These are phyloP conservation scores for Platyrinchus mystaceus DNA, from an alignment of 2,797 vertebrate genomes.

Conservation along the genomic window DNA sequence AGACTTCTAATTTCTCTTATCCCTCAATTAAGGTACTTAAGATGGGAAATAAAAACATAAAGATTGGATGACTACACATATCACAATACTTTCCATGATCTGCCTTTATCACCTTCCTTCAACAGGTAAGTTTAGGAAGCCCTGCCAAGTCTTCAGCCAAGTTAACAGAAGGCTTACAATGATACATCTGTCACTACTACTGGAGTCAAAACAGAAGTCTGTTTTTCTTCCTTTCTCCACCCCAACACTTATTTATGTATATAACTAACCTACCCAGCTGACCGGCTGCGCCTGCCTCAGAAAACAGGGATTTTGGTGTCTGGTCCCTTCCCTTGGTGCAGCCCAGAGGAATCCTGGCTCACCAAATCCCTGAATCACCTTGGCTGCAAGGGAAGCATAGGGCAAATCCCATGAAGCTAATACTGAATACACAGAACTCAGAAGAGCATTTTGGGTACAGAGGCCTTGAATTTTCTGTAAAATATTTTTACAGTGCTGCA, in stretches of 20 bases:
- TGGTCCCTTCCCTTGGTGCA: not conserved
- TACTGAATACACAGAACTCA: not conserved
- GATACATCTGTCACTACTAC: not conserved
- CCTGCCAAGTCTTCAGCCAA: not conserved
- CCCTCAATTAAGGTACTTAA: not conserved
- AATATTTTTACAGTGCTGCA: not conserved
- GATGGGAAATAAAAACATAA: not conserved
- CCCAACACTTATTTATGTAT: not conserved
- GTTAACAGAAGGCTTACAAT: not conserved
- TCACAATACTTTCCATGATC: not conserved
- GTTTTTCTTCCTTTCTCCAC: not conserved
- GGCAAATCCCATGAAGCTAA: not conserved
- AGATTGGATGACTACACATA: not conserved
- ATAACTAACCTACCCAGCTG: not conserved
- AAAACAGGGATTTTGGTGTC: not conserved
- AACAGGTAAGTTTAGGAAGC: not conserved
- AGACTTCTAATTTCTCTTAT: not conserved
- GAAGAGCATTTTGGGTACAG: not conserved
- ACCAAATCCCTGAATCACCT: not conserved
- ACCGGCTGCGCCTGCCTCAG: not conserved
- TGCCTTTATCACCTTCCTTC: not conserved
- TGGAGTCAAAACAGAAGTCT: not conserved
- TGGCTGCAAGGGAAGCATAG: not conserved
- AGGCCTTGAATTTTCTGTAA: not conserved
- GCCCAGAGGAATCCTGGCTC: not conserved